phyloP scores from a whole-genome alignment of 2,888 invertebrate genomes.

The Acrobasis suavella region DNA sequence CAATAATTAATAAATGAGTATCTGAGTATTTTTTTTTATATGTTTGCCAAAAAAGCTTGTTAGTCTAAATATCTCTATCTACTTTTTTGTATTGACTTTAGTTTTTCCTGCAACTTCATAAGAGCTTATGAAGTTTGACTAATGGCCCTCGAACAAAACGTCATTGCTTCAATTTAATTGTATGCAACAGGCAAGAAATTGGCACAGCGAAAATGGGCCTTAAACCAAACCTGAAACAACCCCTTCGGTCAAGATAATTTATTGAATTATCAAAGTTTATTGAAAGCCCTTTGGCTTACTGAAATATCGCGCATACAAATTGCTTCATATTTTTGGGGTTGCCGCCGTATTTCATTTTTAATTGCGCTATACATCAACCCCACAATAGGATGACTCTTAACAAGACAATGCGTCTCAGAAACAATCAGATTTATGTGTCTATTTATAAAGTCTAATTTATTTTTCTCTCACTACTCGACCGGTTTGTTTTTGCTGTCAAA shows the following conservation, averaged over 20 bases:
- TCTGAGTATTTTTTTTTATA: too few relatives aligned
- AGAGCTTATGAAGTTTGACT: too few relatives aligned
- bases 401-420: conserved; percentile 50
- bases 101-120: too few relatives aligned
- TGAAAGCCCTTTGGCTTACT: conserved; percentile 2
- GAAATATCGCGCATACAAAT: conserved; percentile 19
- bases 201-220: too few relatives aligned
- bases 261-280: conserved; percentile 12
- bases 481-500: too few relatives aligned
- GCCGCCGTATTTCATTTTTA: conserved; percentile 50
- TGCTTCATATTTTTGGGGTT: conserved; percentile 40
- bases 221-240: neutral
- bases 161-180: too few relatives aligned
- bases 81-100: too few relatives aligned
- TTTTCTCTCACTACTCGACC: neutral
- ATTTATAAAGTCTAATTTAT: conserved; percentile 10
- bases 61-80: too few relatives aligned
- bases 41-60: too few relatives aligned
- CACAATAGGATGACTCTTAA: conserved; percentile 41
- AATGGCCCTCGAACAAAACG: too few relatives aligned
- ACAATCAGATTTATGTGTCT: conserved; percentile 60
- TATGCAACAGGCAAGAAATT: too few relatives aligned
- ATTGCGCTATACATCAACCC: conserved; percentile 50
- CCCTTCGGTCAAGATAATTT: conserved; percentile 1
- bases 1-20: too few relatives aligned